Conservation (phyloP, 2,888 invertebrate genomes). For the Uloborus plumipes region DNA sequence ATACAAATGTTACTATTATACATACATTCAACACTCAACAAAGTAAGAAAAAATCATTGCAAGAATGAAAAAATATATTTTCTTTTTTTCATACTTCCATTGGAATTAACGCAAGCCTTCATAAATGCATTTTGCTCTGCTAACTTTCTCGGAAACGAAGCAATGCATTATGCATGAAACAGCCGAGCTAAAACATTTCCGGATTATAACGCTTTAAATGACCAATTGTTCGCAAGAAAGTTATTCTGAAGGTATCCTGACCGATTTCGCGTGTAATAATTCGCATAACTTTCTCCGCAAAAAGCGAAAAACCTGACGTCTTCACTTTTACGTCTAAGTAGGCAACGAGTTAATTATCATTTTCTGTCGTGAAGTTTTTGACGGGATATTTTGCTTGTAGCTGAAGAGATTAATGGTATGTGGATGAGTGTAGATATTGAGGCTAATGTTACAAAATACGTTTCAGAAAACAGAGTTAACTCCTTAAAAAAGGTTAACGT, state of each 20-base stretch:
- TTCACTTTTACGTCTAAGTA: background rate
- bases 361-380: background rate
- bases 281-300: background rate
- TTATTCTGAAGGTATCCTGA: background rate
- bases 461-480: no score
- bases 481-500: no score
- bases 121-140: background rate
- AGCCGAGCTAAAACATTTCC: background rate
- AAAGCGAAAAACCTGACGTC: background rate
- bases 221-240: constrained; percentile 25
- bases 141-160: background rate
- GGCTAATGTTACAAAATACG: constrained; percentile 7
- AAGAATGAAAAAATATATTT: no score
- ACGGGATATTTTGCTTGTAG: background rate
- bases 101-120: no score
- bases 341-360: background rate
- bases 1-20: no score
- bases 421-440: background rate
- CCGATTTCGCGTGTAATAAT: background rate
- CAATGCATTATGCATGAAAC: constrained; percentile 36
- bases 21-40: no score
- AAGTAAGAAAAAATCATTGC: no score
- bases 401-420: background rate
- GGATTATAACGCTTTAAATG: constrained; percentile 4
- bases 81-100: no score